A percentile compares a stretch with the other conserved stretches of the same genome.
phyloP scores from a whole-genome alignment of 2,113 vertebrate genomes.

The Oenanthe oenanthe region DNA sequence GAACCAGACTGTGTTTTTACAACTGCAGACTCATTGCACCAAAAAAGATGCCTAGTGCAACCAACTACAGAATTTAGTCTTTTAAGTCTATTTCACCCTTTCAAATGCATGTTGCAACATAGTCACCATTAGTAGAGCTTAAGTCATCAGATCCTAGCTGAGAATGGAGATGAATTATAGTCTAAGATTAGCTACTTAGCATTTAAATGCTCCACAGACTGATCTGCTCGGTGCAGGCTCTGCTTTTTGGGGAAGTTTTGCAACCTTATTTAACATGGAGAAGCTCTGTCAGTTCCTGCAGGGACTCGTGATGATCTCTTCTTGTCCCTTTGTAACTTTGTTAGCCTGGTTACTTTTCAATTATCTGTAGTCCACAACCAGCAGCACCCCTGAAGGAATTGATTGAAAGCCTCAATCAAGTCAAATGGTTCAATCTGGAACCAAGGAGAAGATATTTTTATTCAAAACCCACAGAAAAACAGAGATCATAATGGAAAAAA shows the following conservation, averaged over 20 bases:
- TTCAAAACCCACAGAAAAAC: neutral
- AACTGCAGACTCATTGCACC: neutral
- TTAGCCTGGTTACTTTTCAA: neutral
- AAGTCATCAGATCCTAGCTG: neutral
- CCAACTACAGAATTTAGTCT: neutral
- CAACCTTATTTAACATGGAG: neutral
- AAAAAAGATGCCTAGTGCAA: neutral
- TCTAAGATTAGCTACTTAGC: neutral
- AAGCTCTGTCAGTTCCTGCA: neutral
- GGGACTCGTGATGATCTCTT: neutral
- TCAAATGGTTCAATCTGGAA: neutral
- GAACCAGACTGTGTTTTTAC: neutral
- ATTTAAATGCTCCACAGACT: neutral
- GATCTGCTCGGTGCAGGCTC: neutral
- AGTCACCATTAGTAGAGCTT: neutral
- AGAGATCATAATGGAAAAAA: neutral
- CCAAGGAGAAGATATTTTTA: neutral
- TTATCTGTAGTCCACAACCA: neutral
- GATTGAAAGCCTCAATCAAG: neutral
- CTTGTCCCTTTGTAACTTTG: neutral
- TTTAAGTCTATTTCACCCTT: neutral
- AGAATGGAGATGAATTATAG: neutral
- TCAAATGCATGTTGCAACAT: neutral
- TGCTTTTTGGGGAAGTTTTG: neutral
- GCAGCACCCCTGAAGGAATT: neutral